Evolutionary conservation across 2,888 invertebrate species (phyloP).

Genomic region (Xanthia togata): DNA sequence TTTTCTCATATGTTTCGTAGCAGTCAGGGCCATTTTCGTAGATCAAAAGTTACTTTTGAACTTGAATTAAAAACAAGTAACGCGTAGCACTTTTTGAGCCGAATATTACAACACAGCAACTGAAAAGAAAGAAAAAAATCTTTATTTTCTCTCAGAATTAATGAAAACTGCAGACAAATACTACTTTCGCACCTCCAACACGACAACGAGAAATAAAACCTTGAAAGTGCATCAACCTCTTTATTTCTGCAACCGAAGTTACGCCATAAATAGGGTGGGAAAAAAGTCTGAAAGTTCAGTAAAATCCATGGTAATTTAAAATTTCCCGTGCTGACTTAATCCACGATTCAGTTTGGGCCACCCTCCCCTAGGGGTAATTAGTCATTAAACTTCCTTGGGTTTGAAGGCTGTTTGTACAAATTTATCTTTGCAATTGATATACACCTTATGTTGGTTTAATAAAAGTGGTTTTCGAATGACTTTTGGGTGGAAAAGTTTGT

Average conservation of each 20-base stretch:
- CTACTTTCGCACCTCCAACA: neutral
- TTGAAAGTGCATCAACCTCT: slow-evolving; percentile 23
- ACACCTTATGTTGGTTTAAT: neutral
- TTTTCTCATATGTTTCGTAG: neutral
- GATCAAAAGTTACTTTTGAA: neutral
- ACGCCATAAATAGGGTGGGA: neutral
- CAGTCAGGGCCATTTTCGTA: neutral
- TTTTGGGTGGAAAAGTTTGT: slow-evolving; percentile 20
- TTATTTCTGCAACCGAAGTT: neutral
- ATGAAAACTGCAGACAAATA: slow-evolving; percentile 14
- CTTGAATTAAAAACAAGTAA: neutral
- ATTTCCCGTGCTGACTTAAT: slow-evolving; percentile 51
- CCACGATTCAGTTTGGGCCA: slow-evolving; percentile 57
- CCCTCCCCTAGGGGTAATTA: slow-evolving; percentile 65
- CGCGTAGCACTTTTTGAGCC: neutral
- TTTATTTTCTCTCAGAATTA: neutral
- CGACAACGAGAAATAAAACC: slow-evolving; percentile 5
- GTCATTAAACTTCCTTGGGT: slow-evolving; percentile 72
- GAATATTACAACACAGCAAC: neutral
- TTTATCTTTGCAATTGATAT: neutral
- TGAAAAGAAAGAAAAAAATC: neutral
- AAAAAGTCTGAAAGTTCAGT: slow-evolving; percentile 10
- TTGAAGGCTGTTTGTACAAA: slow-evolving; percentile 48
- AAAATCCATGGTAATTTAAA: slow-evolving; percentile 48
- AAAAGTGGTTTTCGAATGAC: slow-evolving; percentile 19